Evolutionary conservation across 92 coral and sea anemone species (phyloP).

Genomic region (Plumapathes pennacea): DNA sequence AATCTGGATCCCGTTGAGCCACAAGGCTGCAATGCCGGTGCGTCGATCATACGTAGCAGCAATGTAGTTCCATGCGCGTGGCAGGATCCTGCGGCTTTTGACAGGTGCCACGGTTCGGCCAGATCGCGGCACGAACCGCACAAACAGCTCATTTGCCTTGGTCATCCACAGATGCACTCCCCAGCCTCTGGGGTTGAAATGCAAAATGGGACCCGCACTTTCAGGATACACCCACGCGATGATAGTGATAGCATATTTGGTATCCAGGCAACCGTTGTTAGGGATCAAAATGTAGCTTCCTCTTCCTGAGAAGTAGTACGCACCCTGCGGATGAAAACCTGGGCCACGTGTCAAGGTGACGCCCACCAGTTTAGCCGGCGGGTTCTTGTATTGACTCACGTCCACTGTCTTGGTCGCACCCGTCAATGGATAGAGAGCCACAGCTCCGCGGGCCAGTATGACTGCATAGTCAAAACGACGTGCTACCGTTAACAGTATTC

Average conservation of each 20-base stretch:
- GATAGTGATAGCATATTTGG: conserved; percentile 70
- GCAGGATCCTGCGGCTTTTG: conserved; percentile 31
- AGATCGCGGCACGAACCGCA: conserved; percentile 50
- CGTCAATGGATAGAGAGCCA: conserved; percentile 73
- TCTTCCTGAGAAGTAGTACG: conserved; percentile 67
- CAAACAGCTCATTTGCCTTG: conserved; percentile 54
- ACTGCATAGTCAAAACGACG: background rate
- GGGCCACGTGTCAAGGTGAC: conserved; percentile 72
- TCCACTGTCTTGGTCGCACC: conserved; percentile 48
- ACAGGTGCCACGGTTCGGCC: conserved; percentile 49
- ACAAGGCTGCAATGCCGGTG: conserved; percentile 63
- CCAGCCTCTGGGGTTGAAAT: conserved; percentile 62
- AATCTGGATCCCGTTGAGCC: conserved; percentile 51
- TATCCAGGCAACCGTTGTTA: conserved; percentile 83
- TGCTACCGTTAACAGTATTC: too few relatives aligned
- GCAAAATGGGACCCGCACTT: conserved; percentile 76
- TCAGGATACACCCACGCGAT: conserved; percentile 84
- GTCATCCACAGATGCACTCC: conserved; percentile 74
- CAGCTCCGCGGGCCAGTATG: conserved; percentile 31
- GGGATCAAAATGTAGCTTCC: conserved; percentile 71
- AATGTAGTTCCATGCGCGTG: conserved; percentile 53
- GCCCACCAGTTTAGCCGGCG: conserved; percentile 50
- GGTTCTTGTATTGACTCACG: conserved; percentile 55
- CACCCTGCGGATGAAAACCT: conserved; percentile 72
- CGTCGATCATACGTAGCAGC: conserved; percentile 62